A percentile compares a stretch with the other conserved stretches of the same genome.
phyloP scores from a whole-genome alignment of 2,113 vertebrate genomes.

The Ameiurus melas region DNA sequence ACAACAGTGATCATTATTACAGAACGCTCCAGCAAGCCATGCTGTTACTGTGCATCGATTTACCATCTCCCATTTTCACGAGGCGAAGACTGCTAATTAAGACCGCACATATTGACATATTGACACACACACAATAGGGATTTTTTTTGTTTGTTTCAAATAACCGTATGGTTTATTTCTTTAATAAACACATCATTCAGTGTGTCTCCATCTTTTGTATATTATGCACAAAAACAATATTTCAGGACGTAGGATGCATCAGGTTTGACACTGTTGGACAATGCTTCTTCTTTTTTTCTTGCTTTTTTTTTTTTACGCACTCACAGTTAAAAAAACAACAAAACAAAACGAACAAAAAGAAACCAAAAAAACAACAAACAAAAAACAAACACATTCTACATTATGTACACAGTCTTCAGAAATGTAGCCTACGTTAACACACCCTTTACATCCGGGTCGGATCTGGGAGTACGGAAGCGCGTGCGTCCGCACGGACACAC shows the following conservation, averaged over 20 bases:
- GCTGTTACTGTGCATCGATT: slow-evolving; percentile 45
- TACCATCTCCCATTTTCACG: slow-evolving; percentile 15
- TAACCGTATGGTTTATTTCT: slow-evolving; percentile 66
- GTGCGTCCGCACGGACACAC: slow-evolving; percentile 61
- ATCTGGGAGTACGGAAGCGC: slow-evolving; percentile 50
- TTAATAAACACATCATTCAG: slow-evolving; percentile 72
- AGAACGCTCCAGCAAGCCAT: not conserved
- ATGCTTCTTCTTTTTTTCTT: slow-evolving; percentile 50
- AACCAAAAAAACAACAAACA: not conserved
- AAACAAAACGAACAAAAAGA: too few relatives aligned
- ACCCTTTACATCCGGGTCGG: slow-evolving; percentile 70
- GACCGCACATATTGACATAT: slow-evolving; percentile 50
- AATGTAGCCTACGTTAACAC: slow-evolving; percentile 64
- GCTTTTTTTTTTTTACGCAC: not conserved
- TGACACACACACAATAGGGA: slow-evolving; percentile 21
- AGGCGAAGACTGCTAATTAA: slow-evolving; percentile 38
- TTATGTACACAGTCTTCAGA: slow-evolving; percentile 68
- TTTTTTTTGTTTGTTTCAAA: slow-evolving; percentile 50
- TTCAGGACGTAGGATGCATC: slow-evolving; percentile 63
- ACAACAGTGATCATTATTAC: slow-evolving; percentile 6
- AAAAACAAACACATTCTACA: slow-evolving; percentile 58
- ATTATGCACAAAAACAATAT: slow-evolving; percentile 64
- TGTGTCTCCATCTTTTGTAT: slow-evolving; percentile 66
- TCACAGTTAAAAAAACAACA: slow-evolving; percentile 60
- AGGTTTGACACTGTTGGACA: slow-evolving; percentile 63